Percentiles rank a stretch among this genome's conserved stretches.
Conservation (phyloP, 2,797 vertebrate genomes). For the Eidolon dupreanum region DNA sequence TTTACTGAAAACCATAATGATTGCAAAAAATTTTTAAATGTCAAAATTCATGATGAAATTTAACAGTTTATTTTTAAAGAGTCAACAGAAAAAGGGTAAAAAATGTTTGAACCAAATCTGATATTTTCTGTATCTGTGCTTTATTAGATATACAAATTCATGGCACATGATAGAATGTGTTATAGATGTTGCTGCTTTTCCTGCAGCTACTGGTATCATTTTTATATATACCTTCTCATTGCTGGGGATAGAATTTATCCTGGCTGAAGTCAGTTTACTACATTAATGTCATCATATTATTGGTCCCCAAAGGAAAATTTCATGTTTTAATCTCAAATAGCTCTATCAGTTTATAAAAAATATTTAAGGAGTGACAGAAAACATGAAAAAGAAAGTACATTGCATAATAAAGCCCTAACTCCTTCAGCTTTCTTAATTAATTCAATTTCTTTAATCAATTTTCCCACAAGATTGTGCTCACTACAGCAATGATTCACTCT, state of each 20-base stretch:
- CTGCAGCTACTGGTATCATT: background rate
- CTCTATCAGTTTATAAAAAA: background rate
- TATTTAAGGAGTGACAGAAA: background rate
- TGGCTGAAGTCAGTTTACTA: background rate
- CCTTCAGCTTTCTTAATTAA: constrained; percentile 44
- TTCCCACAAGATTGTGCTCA: background rate
- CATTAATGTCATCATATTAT: background rate
- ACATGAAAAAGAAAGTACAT: background rate
- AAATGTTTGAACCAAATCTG: background rate
- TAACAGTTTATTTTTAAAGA: background rate
- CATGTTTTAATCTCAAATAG: background rate
- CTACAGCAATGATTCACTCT: background rate
- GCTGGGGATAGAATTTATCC: background rate
- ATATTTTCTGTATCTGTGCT: background rate
- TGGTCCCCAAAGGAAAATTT: background rate
- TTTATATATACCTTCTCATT: background rate
- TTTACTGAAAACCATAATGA: background rate
- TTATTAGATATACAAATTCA: background rate
- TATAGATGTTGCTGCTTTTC: background rate
- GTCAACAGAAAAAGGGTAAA: background rate
- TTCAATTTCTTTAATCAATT: constrained; percentile 42
- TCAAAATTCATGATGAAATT: background rate
- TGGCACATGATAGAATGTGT: background rate
- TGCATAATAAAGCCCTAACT: background rate
- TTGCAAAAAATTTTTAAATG: background rate